Evolutionary conservation across 2,888 invertebrate species (phyloP).

Genomic region (Nomada fucata): DNA sequence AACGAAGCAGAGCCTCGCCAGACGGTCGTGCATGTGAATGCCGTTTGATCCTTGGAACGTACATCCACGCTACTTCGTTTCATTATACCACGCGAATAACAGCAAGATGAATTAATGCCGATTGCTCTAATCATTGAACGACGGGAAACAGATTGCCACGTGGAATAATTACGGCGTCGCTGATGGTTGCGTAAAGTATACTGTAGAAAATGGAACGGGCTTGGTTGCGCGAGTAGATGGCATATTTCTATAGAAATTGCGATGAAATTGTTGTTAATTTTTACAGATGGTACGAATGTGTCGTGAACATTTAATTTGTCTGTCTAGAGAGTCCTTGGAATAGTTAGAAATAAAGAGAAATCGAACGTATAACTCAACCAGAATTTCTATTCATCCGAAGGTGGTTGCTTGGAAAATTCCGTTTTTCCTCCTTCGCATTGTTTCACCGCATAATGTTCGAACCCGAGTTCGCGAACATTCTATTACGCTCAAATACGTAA

Average conservation of each 20-base stretch:
- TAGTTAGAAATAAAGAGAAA: neutral
- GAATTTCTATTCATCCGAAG: no score
- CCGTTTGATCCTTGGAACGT: constrained; percentile 42
- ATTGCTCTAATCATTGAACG: constrained; percentile 9
- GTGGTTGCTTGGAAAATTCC: no score
- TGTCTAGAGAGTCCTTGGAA: neutral
- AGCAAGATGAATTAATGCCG: constrained; percentile 38
- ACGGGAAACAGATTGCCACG: neutral
- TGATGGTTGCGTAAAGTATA: neutral
- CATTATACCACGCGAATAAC: constrained; percentile 35
- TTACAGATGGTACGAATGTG: no score
- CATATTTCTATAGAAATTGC: neutral
- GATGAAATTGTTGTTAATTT: neutral
- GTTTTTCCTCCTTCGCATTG: no score
- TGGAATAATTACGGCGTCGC: neutral
- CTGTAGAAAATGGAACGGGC: neutral
- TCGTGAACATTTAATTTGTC: no score
- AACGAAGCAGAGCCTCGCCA: constrained; percentile 46
- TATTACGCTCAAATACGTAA: neutral
- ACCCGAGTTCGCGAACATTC: no score
- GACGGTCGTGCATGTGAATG: constrained; percentile 12
- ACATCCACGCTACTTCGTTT: constrained; percentile 32
- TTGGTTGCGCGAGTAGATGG: no score
- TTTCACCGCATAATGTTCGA: no score
- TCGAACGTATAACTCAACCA: no score